Conservation (phyloP, 2,888 invertebrate genomes). For the Trichogramma evanescens region DNA sequence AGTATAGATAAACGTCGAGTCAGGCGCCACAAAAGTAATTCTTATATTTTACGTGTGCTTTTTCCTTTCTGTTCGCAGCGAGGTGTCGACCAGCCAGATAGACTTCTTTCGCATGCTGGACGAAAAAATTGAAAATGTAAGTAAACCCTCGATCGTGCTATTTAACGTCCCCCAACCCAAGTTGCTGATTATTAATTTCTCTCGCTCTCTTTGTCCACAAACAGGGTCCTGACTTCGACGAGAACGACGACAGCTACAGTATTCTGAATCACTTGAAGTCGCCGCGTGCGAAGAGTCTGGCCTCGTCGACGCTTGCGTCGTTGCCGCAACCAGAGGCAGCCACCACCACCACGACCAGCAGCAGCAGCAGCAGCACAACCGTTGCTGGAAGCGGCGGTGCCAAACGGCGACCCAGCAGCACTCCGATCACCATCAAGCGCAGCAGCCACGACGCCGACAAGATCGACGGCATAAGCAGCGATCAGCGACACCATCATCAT, state of each 20-base stretch:
- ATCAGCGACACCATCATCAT: conserved; percentile 41
- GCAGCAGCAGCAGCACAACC: conserved; percentile 5
- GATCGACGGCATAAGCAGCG: conserved; percentile 23
- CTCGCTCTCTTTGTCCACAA: background rate
- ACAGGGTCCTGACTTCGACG: conserved; percentile 79
- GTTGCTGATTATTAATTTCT: background rate
- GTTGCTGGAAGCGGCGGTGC: conserved; percentile 23
- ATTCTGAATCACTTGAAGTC: conserved; percentile 60
- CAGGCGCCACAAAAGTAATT: no score
- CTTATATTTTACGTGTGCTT: background rate
- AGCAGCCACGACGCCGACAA: conserved; percentile 11
- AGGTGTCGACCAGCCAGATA: conserved; percentile 81
- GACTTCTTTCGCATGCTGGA: conserved; percentile 91
- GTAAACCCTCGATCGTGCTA: conserved; percentile 29
- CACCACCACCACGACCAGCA: conserved; percentile 14
- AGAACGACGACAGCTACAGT: conserved; percentile 63
- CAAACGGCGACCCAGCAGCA: conserved; percentile 12
- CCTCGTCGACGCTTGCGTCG: conserved; percentile 44
- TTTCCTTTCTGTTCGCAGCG: conserved; percentile 56
- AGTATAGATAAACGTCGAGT: no score
- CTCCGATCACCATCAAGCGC: conserved; percentile 20
- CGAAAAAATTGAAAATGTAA: conserved; percentile 83
- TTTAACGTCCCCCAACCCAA: background rate
- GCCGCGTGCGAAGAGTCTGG: conserved; percentile 72
- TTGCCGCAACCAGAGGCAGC: conserved; percentile 28